Evolutionary conservation across 2,888 invertebrate species (phyloP), one percentile per base, ranked within the genome.

Genomic region (Globia sparganii): DNA sequence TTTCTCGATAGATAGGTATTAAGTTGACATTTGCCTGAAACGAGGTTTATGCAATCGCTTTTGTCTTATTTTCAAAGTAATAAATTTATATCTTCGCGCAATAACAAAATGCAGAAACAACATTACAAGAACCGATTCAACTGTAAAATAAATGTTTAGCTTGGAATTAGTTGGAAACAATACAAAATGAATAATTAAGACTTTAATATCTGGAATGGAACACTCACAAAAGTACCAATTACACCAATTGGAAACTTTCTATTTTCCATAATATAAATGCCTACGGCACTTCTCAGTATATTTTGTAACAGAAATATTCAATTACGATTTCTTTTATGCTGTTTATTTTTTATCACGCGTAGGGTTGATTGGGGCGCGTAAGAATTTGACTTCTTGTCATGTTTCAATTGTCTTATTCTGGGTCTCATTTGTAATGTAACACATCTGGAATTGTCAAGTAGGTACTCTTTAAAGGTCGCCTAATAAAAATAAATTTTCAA

Each of bases 301-400:
- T 43, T 81, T 70, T 46, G 34, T 71, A n/a, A 68, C 64, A 34
- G n/a, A 8, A 73, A 62, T 25, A 72, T 79, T 81, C 73, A 69
- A 84, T 81, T 81, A 75, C 66, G 43, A 59, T 64, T 69, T 70
- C 25, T 43, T 70, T 65, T 25, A 69, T 46, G 46, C 65, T 80
- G 37, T 80, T 84, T 84, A 75, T 78, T 80, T 88, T 85, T 78
- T 80, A 83, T 72, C 59, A 53, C 59, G 49, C 68, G 78, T 79
- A 75, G 67, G 72, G 5, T n/a, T n/a, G 34, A 56, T 34, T 11
- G 68, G 34, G 34, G 34, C 59, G 43, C 64, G 82, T 83, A 68
- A 74, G 69, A 77, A 79, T 88, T 84, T 88, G 77, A 88, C 86
- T 88, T 81, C 75, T 78, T 61, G 40, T 69, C 80, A 77, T 72